Conservation (phyloP, 2,888 invertebrate species). For the Acutogordius australiensis region DNA sequence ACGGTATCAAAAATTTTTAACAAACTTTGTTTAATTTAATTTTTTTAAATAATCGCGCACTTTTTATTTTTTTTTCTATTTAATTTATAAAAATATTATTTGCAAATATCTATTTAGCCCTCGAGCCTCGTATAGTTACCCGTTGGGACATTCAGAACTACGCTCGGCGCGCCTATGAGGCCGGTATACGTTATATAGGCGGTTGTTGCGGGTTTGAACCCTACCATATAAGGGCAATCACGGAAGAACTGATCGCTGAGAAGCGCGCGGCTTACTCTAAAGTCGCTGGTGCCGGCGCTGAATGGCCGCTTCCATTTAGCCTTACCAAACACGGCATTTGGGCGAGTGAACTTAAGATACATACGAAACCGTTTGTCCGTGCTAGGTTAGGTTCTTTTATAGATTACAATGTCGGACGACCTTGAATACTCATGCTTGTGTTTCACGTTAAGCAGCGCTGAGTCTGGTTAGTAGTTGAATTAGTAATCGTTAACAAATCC, state of each 20-base stretch:
- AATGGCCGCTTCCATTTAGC: not conserved
- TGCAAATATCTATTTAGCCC: constrained; percentile 16
- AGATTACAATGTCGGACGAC: too few relatives aligned
- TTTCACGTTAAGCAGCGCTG: too few relatives aligned
- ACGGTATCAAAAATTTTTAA: too few relatives aligned
- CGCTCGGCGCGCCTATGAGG: constrained; percentile 23
- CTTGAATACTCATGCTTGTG: too few relatives aligned
- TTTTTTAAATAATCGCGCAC: too few relatives aligned
- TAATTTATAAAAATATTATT: too few relatives aligned
- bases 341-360: constrained; percentile 24
- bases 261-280: constrained; percentile 16
- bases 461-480: too few relatives aligned
- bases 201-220: constrained; percentile 26
- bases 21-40: too few relatives aligned
- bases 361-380: constrained; percentile 26
- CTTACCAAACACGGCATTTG: constrained; percentile 23
- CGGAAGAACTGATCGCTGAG: constrained; percentile 23
- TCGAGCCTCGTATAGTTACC: constrained; percentile 23
- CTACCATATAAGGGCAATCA: constrained; percentile 24
- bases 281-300: not conserved
- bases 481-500: too few relatives aligned
- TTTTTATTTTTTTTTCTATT: too few relatives aligned
- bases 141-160: constrained; percentile 25
- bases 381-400: constrained; percentile 22
- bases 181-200: constrained; percentile 24